phyloP scores from a whole-genome alignment of 1,140 invertebrate genomes.

The Meloidogyne hapla region DNA sequence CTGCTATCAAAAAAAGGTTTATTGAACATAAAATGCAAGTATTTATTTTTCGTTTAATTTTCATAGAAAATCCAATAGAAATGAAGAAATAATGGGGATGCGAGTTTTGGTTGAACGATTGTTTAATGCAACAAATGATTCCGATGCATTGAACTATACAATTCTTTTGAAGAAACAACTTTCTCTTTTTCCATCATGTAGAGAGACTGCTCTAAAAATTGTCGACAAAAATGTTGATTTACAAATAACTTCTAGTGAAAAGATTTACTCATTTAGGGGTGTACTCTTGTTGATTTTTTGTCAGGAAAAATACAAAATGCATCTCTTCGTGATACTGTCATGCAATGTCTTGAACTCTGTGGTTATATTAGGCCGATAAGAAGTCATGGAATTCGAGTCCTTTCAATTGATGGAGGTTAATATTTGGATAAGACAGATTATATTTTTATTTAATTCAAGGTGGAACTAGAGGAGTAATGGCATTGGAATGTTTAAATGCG shows the following conservation, averaged over 20 bases:
- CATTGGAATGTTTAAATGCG: constrained; percentile 53
- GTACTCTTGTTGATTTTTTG: neutral
- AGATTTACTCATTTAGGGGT: neutral
- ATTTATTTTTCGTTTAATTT: neutral
- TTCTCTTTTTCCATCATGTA: neutral
- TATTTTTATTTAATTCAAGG: constrained; percentile 60
- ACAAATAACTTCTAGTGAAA: neutral
- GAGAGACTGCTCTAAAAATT: neutral
- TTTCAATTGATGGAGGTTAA: constrained; percentile 79
- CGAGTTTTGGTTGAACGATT: neutral
- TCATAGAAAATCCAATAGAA: neutral
- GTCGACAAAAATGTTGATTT: neutral
- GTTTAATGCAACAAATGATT: neutral
- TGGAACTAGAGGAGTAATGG: constrained; percentile 70
- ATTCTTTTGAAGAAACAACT: neutral
- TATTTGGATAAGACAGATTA: neutral
- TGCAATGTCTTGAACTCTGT: constrained; percentile 70
- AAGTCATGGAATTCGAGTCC: constrained; percentile 76
- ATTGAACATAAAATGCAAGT: neutral
- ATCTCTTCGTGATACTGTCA: neutral
- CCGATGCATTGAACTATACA: neutral
- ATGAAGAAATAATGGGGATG: neutral
- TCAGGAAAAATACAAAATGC: neutral
- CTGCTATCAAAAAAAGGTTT: neutral
- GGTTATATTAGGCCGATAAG: constrained; percentile 75